Percentiles rank a stretch among this genome's conserved stretches.
Evolutionary conservation across 2,888 invertebrate species (phyloP).

Genomic region (Rhagonycha fulva): DNA sequence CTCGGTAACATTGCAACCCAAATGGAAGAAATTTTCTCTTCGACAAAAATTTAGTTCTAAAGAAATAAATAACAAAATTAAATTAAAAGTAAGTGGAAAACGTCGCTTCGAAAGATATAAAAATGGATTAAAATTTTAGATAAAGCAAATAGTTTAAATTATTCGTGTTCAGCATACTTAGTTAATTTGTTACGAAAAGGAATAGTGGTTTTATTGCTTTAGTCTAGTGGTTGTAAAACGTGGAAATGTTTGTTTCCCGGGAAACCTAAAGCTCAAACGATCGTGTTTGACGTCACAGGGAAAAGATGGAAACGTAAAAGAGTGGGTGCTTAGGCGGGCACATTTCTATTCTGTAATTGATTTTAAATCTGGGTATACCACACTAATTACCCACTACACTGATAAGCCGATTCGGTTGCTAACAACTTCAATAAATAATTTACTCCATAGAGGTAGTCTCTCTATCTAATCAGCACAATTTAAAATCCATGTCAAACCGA

Average conservation of each 20-base stretch:
- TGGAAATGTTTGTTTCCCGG: slow-evolving; percentile 38
- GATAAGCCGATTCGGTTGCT: slow-evolving; percentile 8
- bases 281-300: slow-evolving; percentile 42
- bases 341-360: slow-evolving; percentile 42
- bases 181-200: background rate
- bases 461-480: background rate
- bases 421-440: background rate
- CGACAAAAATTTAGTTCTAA: background rate
- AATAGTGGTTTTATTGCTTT: background rate
- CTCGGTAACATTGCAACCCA: too few species aligned
- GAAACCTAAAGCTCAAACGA: slow-evolving; percentile 43
- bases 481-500: background rate
- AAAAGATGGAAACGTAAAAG: slow-evolving; percentile 31
- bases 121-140: background rate
- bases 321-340: slow-evolving; percentile 37
- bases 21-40: too few species aligned
- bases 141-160: background rate
- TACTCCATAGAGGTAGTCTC: background rate
- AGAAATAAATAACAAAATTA: background rate
- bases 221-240: slow-evolving; percentile 15
- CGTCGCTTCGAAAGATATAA: background rate
- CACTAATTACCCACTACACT: slow-evolving; percentile 11
- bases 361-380: slow-evolving; percentile 38
- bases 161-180: background rate
- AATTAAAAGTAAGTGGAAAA: background rate